Evolutionary conservation across 2,888 invertebrate species (phyloP), one percentile per base, ranked within the genome.

Genomic region (Drosophila suboccidentalis): DNA sequence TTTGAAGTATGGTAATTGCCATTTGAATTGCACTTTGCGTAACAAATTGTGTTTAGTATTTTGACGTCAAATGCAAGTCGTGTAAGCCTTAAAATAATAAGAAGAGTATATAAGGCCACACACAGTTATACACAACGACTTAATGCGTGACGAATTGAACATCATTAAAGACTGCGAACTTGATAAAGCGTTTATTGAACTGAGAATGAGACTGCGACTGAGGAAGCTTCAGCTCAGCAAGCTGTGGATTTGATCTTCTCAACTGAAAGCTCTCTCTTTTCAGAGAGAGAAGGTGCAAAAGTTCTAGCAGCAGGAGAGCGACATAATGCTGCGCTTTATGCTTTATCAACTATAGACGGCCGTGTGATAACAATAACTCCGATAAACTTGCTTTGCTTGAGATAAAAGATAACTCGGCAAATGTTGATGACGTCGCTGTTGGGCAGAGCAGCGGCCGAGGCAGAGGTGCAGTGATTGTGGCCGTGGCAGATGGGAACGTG

Each of bases 151-250:
- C 44, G 49, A 61, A 71, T 66, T 66, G 32, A 34, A 49, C 6
- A 50, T 60, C 46, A 64, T 69, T 38, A 69, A 68, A 46, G 47
- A 61, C 55, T 49, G 15, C 32, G 49, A 51, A 55, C 53, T 64
- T 78, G 76, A 77, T 75, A 78, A 66, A 78, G 65, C 71, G 76
- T 75, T 78, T 77, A 75, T 78, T 78, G 76, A 78, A 77, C 76
- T 78, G 61, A 47, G 41, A 41, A 54, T 54, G 39, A 22, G 38
- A 54, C 36, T 13, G 29, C 38, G 29, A 50, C 13, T 38, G 17
- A 3, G n/a, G 17, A 47, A 46, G 55, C 38, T 53, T 53, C 39
- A 39, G 49, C 53, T 54, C 34, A 34, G 22, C 32, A 17, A 32
- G 46, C 36, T 44, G 36, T 3, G 22, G 22, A 63, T 64, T 70